Evolutionary conservation across 2,113 vertebrate genomes (phyloP).

Genomic region (Girardinichthys multiradiatus): DNA sequence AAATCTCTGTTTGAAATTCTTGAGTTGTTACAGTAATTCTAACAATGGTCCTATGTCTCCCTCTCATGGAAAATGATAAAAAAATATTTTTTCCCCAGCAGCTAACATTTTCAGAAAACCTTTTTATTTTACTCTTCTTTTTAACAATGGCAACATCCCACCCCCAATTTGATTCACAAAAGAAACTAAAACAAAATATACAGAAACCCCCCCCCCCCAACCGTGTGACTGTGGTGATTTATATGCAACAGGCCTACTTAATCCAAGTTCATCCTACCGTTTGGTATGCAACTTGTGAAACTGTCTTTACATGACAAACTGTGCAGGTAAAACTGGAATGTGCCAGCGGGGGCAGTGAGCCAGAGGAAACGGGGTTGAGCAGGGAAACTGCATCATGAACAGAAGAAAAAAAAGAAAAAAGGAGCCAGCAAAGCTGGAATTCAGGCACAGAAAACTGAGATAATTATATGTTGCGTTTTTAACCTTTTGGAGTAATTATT

Average conservation of each 20-base stretch:
- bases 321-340: constrained; percentile 80
- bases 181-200: not conserved
- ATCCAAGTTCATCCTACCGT: constrained; percentile 12
- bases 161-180: not conserved
- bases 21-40: not conserved
- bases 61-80: constrained; percentile 54
- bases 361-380: constrained; percentile 56
- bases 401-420: not conserved
- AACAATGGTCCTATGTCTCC: constrained; percentile 52
- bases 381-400: constrained; percentile 28
- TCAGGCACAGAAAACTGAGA: not conserved
- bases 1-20: too few species aligned
- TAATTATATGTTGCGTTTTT: not conserved
- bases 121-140: not conserved
- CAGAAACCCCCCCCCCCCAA: too few species aligned
- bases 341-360: constrained; percentile 59
- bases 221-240: constrained; percentile 3
- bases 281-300: constrained; percentile 72
- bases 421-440: not conserved
- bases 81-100: too few species aligned
- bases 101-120: not conserved
- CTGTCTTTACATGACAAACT: constrained; percentile 58
- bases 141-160: not conserved
- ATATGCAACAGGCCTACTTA: constrained; percentile 6
- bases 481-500: not conserved